Conservation (phyloP, 2,888 invertebrate species). For the Rhorus exstirpatorius region DNA sequence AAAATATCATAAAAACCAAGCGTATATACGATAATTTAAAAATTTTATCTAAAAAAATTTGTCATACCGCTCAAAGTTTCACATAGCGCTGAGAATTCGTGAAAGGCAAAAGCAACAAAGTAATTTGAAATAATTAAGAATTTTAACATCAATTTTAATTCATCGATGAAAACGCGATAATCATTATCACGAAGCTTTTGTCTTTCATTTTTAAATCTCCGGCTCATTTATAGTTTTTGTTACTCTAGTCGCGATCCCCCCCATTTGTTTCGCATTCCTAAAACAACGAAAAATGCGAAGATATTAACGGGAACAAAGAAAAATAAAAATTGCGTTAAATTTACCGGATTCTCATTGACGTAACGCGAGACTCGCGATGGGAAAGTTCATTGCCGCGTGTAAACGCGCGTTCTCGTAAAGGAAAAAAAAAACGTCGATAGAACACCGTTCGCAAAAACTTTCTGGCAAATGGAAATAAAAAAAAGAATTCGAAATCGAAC, state of each 20-base stretch:
- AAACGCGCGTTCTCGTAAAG: constrained; percentile 19
- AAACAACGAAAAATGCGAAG: too few species aligned
- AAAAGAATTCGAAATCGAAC: constrained; percentile 18
- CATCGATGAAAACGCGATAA: background rate
- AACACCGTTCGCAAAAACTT: constrained; percentile 20
- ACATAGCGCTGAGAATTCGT: too few species aligned
- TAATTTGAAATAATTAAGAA: too few species aligned
- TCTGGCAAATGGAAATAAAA: background rate
- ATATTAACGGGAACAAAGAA: too few species aligned
- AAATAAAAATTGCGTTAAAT: too few species aligned
- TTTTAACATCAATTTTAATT: background rate
- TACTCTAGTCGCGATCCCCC: background rate
- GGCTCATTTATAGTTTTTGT: constrained; percentile 5
- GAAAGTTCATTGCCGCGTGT: constrained; percentile 50
- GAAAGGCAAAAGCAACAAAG: too few species aligned
- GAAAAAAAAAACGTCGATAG: constrained; percentile 32
- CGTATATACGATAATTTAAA: too few species aligned
- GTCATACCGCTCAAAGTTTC: too few species aligned
- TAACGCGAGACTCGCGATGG: constrained; percentile 26
- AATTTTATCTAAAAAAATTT: too few species aligned
- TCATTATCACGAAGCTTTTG: background rate
- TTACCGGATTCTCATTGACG: constrained; percentile 14
- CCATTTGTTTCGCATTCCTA: background rate
- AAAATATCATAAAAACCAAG: background rate
- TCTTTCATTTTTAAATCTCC: background rate